These are phyloP conservation scores for Chamaetylas fuelleborni DNA, from an alignment of 2,113 vertebrate genomes.

Conservation along the genomic window DNA sequence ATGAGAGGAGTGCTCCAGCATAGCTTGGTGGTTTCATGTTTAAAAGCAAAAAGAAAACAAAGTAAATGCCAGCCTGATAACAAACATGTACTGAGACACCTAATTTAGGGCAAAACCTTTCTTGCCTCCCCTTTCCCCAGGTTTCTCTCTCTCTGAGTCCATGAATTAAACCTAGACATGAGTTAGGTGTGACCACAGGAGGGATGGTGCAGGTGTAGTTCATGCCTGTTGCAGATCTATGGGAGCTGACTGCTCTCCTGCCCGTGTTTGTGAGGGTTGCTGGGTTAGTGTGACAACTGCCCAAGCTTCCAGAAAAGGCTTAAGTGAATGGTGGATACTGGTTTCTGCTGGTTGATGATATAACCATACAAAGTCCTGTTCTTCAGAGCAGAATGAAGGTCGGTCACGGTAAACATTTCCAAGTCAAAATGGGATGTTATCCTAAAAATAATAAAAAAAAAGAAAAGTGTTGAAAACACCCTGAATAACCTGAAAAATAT, in stretches of 20 bases:
- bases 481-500: neutral
- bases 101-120: neutral
- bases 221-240: neutral
- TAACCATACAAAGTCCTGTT: neutral
- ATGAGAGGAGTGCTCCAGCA: neutral
- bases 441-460: neutral
- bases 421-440: neutral
- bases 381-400: neutral
- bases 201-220: accelerated
- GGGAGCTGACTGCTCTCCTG: neutral
- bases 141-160: neutral
- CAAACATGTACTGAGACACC: neutral
- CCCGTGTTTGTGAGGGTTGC: accelerated
- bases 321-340: neutral
- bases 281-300: neutral
- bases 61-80: neutral
- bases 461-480: neutral
- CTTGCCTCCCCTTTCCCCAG: accelerated
- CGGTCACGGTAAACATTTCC: neutral
- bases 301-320: neutral
- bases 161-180: neutral
- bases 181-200: neutral
- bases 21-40: neutral
- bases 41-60: neutral
- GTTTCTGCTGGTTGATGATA: neutral